Evolutionary conservation across 2,113 vertebrate species (phyloP).

Genomic region (Puntigrus tetrazona): DNA sequence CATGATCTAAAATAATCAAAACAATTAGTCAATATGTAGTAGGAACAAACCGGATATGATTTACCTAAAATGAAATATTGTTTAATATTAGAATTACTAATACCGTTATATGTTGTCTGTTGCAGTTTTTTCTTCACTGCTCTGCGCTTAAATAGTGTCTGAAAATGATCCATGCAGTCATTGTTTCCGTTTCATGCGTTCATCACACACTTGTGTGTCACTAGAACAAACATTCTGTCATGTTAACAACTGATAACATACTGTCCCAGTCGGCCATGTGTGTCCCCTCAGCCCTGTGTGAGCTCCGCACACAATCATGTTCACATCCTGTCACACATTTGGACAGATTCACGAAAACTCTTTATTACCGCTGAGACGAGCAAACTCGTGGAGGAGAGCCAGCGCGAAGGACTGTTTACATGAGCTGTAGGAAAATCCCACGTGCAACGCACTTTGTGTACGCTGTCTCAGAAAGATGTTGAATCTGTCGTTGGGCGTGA

Average conservation of each 20-base stretch:
- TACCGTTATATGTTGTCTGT: too few species aligned
- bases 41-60: too few species aligned
- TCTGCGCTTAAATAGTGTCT: too few species aligned
- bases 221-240: background rate
- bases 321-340: conserved; percentile 7
- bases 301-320: background rate
- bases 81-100: too few species aligned
- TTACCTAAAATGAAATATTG: too few species aligned
- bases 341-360: background rate
- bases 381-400: background rate
- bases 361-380: background rate
- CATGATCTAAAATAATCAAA: background rate
- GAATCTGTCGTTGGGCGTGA: background rate
- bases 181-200: background rate
- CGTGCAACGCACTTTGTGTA: background rate
- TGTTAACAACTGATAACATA: background rate
- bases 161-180: background rate
- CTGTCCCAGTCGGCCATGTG: background rate
- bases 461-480: background rate
- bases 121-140: too few species aligned
- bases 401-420: conserved; percentile 2
- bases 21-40: too few species aligned
- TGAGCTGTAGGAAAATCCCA: conserved; percentile 27
- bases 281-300: background rate
- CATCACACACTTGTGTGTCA: background rate